Evolutionary conservation across 2,888 invertebrate species (phyloP), one percentile per base, ranked within the genome.

Genomic region (Gonocerus acuteangulatus): DNA sequence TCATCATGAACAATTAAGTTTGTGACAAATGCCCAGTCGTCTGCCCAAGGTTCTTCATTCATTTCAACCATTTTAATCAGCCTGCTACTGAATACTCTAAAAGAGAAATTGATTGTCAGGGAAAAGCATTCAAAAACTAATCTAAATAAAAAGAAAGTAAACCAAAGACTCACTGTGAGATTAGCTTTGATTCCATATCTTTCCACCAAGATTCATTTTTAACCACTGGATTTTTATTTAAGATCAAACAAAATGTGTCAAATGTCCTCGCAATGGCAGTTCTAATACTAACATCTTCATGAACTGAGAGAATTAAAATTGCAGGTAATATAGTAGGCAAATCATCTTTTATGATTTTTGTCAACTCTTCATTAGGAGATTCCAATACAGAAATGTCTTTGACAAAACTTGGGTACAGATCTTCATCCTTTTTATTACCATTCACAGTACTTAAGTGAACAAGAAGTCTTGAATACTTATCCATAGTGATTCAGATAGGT

Each of bases 1-100:
- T 57, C 47, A 51, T 57, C 58, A 7, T 39, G 27, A 18, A 61
- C 52, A 21, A 62, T 62, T 22, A 62, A 27, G 23, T 56, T 56
- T 16, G 49, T 48, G 2, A 57, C 44, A 49, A 63, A 63, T n/a
- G 48, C 32, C 63, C 63, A 63, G 39, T 54, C 45, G 15, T 56
- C 22, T 21, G 42, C 57, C 63, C 63, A 63, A 15, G 61, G 34
- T 23, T 57, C 32, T 18, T 57, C 44, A 57, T 42, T 45, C 16
- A 15, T 32, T 13, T 57, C 57, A 22, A 57, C 57, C 45, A 57
- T 42, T 47, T 57, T 47, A 7, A 47, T 32, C 13, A 57, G 45
- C 19, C 21, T 34, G 18, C 45, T 16, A 45, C 57, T 47, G 18
- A 45, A 47, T 13, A 32, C 22, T 45, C 57, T 57, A 18, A 32